Evolutionary conservation across 2,888 invertebrate species (phyloP), one percentile per base, ranked within the genome.

Genomic region (Muscina levida): DNA sequence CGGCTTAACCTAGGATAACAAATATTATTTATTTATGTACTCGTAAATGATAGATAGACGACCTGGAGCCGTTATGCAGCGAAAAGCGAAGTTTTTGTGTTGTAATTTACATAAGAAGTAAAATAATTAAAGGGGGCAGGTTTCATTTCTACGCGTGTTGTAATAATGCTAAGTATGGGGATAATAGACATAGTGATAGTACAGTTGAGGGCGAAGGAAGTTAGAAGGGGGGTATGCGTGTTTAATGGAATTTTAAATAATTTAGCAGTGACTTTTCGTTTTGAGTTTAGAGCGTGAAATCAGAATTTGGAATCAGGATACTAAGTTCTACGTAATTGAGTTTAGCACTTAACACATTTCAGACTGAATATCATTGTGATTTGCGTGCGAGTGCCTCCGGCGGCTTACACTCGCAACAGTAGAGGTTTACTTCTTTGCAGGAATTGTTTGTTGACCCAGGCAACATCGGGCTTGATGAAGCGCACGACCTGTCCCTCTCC

Each of bases 401-500:
- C 57, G 6, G 31, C 72, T 82, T 82, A 84, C 79, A 82, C 81
- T 77, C 81, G 82, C 51, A 83, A 75, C 0, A 83, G 72, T 24
- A 84, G 83, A 0, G 89, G 88, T 83, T 88, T 89, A 82, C 84
- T 89, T 76, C 86, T 86, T 5, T 87, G 85, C 15, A 87, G 86
- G 53, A 89, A 90, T 73, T 87, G 86, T 51, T 85, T 85, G 79
- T 89, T 88, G 66, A 91, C 89, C 93, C 93, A 93, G 85, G 92
- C 92, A 1, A 93, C 84, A 86, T 93, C 93, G 85, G 93, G 93
- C 83, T 92, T 93, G 89, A 91, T 92, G 91, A 93, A 93, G 1
- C 91, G 92, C 3, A 93, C 92, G 0, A 93, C 86, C 82, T 89
- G 86, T 71, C 93, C 93, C 85, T 92, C 92, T 68, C 92, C 92